Evolutionary conservation across 2,888 invertebrate genomes (phyloP).

Genomic region (Parapristionchus giblindavisi): DNA sequence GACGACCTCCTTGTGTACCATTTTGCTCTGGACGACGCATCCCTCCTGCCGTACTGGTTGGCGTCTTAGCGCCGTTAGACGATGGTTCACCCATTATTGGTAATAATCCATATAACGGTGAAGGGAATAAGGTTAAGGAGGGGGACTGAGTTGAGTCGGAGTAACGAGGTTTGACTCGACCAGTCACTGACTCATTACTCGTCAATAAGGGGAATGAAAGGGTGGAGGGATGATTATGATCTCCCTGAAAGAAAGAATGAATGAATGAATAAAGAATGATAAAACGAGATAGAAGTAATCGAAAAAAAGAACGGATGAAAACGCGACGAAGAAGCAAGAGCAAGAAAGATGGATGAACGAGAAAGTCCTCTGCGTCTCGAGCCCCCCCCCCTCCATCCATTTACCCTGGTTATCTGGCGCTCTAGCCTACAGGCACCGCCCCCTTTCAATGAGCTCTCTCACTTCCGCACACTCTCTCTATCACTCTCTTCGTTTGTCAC

Average conservation of each 20-base stretch:
- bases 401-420: not conserved
- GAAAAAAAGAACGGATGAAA: not conserved
- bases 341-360: not conserved
- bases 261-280: conserved; percentile 19
- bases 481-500: conserved; percentile 2
- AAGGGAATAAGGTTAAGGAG: not conserved
- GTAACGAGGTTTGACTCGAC: not conserved
- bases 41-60: not conserved
- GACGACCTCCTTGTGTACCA: conserved; percentile 6
- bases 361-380: conserved; percentile 5
- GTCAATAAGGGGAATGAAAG: conserved; percentile 25
- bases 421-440: not conserved
- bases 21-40: conserved; percentile 7
- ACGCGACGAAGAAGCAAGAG: not conserved
- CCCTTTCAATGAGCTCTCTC: not conserved
- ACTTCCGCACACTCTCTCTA: not conserved
- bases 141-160: conserved; percentile 27
- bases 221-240: too few relatives aligned
- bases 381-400: too few relatives aligned
- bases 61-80: conserved; percentile 27
- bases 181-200: conserved; percentile 31
- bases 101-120: conserved; percentile 5
- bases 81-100: conserved; percentile 30
- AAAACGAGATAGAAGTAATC: not conserved
- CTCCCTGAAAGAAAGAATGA: too few relatives aligned